Evolutionary conservation across 1,140 invertebrate genomes (phyloP).

Genomic region (Drosophila paulistorum): DNA sequence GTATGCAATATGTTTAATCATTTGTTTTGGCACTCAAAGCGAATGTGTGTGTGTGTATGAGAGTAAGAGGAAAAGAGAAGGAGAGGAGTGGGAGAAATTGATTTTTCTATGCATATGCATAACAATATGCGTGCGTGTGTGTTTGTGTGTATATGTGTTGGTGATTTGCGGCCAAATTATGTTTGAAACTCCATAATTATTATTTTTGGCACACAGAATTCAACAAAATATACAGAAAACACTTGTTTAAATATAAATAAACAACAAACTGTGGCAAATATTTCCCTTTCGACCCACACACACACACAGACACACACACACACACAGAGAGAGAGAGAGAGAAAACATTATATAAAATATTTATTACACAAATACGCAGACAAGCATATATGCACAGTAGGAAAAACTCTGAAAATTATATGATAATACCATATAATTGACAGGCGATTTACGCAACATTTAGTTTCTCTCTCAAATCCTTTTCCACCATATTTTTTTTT

Average conservation of each 20-base stretch:
- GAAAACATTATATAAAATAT: constrained; percentile 16
- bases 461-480: background rate
- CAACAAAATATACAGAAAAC: constrained; percentile 17
- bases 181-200: constrained; percentile 19
- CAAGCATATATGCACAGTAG: background rate
- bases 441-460: constrained; percentile 21
- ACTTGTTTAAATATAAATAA: constrained; percentile 23
- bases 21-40: background rate
- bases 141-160: background rate
- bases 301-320: background rate
- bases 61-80: background rate
- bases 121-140: background rate
- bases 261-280: constrained; percentile 4
- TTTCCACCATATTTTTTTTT: background rate
- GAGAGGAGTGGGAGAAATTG: background rate
- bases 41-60: background rate
- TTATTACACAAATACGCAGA: constrained; percentile 14
- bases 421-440: constrained; percentile 23
- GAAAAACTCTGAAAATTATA: constrained; percentile 3
- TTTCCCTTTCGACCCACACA: constrained; percentile 13
- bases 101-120: background rate
- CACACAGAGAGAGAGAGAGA: background rate
- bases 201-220: constrained; percentile 13
- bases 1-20: constrained; percentile 13
- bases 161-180: constrained; percentile 20